Conservation (phyloP, 2,113 vertebrate genomes). For the Cnemophilus loriae region DNA sequence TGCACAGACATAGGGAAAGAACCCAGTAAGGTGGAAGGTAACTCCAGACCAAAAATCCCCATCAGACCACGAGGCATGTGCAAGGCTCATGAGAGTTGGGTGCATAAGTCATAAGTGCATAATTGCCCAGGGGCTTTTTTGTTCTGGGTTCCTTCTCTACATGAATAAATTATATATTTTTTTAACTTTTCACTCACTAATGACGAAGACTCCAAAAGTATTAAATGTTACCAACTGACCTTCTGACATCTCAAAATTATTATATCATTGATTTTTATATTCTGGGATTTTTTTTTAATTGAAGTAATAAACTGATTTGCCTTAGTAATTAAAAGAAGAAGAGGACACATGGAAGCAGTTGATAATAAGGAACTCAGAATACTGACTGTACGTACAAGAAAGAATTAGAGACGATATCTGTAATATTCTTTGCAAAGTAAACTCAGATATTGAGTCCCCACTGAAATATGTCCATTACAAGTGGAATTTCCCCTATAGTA, state of each 20-base stretch:
- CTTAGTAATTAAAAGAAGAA: background rate
- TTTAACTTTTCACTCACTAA: background rate
- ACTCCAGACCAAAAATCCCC: background rate
- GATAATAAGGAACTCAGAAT: background rate
- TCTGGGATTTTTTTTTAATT: background rate
- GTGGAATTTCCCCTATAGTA: background rate
- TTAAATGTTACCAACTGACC: background rate
- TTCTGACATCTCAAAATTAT: background rate
- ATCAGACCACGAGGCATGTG: accelerated
- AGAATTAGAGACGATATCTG: background rate
- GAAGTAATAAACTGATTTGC: background rate
- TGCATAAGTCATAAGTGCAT: background rate
- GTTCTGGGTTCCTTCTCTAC: background rate
- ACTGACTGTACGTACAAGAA: background rate
- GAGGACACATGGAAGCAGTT: background rate
- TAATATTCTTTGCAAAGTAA: background rate
- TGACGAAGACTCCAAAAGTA: background rate
- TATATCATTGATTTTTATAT: background rate
- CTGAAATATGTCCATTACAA: background rate
- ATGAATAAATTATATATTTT: background rate
- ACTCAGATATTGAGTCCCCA: background rate
- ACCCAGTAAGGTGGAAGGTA: background rate
- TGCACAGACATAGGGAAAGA: background rate
- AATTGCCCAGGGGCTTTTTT: background rate
- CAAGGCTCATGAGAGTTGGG: accelerated